phyloP scores from a whole-genome alignment of 2,113 vertebrate species.

The Mirza zaza region DNA sequence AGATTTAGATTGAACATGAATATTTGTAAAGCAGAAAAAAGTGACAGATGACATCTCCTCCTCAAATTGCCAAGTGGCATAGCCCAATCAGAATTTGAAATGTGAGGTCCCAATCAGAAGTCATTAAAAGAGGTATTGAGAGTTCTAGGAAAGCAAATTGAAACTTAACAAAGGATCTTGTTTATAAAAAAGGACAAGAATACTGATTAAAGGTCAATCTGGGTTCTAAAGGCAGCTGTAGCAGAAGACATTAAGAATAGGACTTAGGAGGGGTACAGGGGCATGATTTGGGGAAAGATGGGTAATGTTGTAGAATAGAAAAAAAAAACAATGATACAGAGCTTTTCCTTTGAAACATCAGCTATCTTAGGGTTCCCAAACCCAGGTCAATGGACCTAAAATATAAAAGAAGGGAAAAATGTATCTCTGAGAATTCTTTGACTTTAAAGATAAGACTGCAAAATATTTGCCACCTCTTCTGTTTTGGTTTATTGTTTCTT shows the following conservation, averaged over 20 bases:
- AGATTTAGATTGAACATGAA: conserved; percentile 25
- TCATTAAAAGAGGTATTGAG: background rate
- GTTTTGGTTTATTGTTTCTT: background rate
- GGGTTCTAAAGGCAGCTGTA: background rate
- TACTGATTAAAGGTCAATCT: background rate
- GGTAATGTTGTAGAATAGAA: background rate
- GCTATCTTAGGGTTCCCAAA: background rate
- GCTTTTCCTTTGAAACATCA: background rate
- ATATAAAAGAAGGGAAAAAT: background rate
- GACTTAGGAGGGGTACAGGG: background rate
- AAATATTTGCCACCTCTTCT: background rate
- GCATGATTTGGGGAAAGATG: background rate
- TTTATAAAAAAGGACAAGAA: background rate
- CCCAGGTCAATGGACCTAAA: background rate
- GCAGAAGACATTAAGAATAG: background rate
- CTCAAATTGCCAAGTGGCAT: background rate
- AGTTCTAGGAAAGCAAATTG: background rate
- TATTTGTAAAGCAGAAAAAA: conserved; percentile 60
- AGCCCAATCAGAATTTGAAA: conserved; percentile 53
- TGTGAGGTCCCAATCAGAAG: background rate
- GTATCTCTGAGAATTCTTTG: background rate
- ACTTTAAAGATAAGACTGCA: background rate
- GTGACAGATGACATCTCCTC: background rate
- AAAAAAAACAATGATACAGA: background rate
- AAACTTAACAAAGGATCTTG: background rate